Base-by-base conservation (phyloP, 2,113 vertebrate species). In the Corythornis cristatus region DNA sequence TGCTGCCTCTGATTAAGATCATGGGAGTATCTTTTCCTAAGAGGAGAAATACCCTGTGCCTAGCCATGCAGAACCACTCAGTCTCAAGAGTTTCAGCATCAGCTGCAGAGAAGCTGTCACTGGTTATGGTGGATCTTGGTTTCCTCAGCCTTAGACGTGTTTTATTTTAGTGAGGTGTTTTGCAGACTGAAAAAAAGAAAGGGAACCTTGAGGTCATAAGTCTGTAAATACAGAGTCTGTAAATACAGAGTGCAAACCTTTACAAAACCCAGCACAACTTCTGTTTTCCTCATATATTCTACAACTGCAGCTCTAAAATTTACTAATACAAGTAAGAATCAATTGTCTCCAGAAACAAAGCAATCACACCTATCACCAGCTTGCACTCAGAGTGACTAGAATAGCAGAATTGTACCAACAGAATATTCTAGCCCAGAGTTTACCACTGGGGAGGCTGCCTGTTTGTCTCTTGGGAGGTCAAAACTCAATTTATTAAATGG, bases 401-500 rank as follows among this genome's bases (percentile, higher is more conserved):
- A 11, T 16, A 65, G 12, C 64, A 93, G 37, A 84, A 85, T 29
- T 35, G 46, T 21, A 68, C 62, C 40, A 67, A 57, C 5, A 50
- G 77, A 72, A 4, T 56, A 23, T 90, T 64, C 70, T 35, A 8
- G 22, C 13, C 43, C 33, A 20, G 51, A 83, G 70, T 61, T 61
- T 66, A 53, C 53, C 43, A 57, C 35, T 56, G 42, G 35, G 54
- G 37, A 37, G 20, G 5, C 5, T 53, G 2, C 8, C 10, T 40
- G 0, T 11, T 65, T 51, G 40, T 80, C 18, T 89, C 77, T 89
- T 93, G 48, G 45, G 87, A 51, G 56, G 33, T 60, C 48, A 85
- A 92, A 71, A 90, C 50, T 90, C 82, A 73, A 67, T 93, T 96
- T 73, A 77, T 85, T 92, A 88, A 93, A 90, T 76, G 68, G 40